These are phyloP conservation scores for Eupithecia inturbata DNA, from an alignment of 2,888 invertebrate genomes.

Conservation along the genomic window DNA sequence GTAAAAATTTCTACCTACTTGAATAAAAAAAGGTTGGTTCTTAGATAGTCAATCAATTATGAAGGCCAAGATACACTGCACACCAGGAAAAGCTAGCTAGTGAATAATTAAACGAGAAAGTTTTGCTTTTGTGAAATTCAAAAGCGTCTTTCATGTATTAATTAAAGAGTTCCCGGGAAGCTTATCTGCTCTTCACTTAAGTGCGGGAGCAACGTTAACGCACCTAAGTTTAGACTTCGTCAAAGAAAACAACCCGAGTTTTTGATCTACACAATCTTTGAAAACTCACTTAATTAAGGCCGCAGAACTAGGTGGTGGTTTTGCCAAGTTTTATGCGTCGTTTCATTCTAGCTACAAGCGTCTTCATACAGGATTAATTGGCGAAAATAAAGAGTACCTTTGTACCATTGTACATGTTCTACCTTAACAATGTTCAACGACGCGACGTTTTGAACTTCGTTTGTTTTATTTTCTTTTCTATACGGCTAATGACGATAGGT, in stretches of 20 bases:
- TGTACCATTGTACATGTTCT: not conserved
- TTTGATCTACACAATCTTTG: conserved; percentile 9
- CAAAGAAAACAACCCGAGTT: conserved; percentile 16
- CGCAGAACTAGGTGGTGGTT: not conserved
- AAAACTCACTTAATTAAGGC: conserved; percentile 11
- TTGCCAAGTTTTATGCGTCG: not conserved
- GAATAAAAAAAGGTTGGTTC: no score
- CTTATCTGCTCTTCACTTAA: conserved; percentile 30
- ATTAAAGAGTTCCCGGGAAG: conserved; percentile 29
- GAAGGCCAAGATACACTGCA: no score
- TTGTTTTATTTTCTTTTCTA: not conserved
- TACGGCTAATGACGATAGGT: not conserved
- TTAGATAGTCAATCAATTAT: no score
- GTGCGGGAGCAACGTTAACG: conserved; percentile 11
- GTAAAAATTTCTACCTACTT: no score
- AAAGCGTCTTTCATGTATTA: conserved; percentile 34
- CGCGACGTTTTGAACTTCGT: not conserved
- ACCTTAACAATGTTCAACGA: not conserved
- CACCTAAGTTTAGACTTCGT: conserved; percentile 11
- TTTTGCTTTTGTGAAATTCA: conserved; percentile 37
- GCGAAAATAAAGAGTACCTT: not conserved
- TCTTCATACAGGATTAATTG: not conserved
- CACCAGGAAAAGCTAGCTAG: conserved; percentile 31
- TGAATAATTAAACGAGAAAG: conserved; percentile 34
- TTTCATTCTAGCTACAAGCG: not conserved